phyloP scores from a whole-genome alignment of 2,797 vertebrate genomes.

The Microhierax caerulescens region DNA sequence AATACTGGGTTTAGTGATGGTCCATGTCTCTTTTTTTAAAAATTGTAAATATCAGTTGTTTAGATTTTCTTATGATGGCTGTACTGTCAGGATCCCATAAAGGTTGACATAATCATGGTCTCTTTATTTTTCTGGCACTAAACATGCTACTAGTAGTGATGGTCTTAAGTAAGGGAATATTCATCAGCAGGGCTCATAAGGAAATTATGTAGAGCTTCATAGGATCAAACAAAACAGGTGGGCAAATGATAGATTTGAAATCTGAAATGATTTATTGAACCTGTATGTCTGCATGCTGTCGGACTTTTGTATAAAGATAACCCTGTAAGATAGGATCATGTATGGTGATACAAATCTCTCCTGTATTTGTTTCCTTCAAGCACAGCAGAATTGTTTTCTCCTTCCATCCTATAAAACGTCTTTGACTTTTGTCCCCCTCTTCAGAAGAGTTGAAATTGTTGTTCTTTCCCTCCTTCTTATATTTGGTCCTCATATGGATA shows the following conservation, averaged over 20 bases:
- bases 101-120: not conserved
- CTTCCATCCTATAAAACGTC: not conserved
- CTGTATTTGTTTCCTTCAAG: not conserved
- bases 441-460: not conserved
- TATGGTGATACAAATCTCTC: not conserved
- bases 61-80: not conserved
- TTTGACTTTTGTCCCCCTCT: not conserved
- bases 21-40: slow-evolving; percentile 13
- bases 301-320: not conserved
- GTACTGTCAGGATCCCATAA: not conserved
- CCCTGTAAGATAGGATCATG: not conserved
- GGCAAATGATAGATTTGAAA: not conserved
- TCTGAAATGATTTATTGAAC: not conserved
- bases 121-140: not conserved
- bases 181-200: not conserved
- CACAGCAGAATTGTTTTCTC: not conserved
- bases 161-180: not conserved
- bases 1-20: not conserved
- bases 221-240: not conserved
- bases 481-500: accelerated
- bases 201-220: not conserved
- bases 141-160: not conserved
- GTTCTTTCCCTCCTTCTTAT: not conserved
- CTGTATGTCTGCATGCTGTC: not conserved
- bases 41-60: slow-evolving; percentile 37